These are phyloP conservation scores for Diadumene lineata DNA, from an alignment of 92 coral and sea anemone genomes.

Conservation along the genomic window DNA sequence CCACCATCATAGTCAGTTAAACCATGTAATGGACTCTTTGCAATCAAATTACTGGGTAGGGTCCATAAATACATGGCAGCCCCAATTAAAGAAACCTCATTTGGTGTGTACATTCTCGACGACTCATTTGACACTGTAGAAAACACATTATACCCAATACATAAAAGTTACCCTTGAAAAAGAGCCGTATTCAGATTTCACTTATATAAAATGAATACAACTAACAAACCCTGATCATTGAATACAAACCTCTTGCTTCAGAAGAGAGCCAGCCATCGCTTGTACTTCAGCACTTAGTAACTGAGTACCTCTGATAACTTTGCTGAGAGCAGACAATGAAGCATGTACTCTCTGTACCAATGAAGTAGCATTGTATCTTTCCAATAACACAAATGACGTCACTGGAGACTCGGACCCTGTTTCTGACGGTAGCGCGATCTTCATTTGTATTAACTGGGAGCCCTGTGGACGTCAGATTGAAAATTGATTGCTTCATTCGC, in stretches of 20 bases:
- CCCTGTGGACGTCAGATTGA: constrained; percentile 58
- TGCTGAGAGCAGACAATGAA: constrained; percentile 92
- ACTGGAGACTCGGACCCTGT: constrained; percentile 97
- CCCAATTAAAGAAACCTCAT: neutral
- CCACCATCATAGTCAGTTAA: no score
- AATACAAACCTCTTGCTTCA: constrained; percentile 83
- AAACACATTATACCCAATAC: no score
- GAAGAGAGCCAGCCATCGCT: constrained; percentile 85
- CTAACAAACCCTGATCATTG: no score
- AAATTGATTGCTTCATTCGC: no score
- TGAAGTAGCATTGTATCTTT: constrained; percentile 85
- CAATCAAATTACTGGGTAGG: neutral
- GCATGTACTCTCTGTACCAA: constrained; percentile 96
- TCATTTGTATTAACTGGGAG: constrained; percentile 94
- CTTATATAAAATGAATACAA: no score
- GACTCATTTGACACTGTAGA: no score
- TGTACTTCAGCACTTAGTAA: constrained; percentile 89
- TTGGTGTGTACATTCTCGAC: no score
- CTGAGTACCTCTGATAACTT: constrained; percentile 92
- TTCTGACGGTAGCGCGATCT: constrained; percentile 84
- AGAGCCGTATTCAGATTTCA: no score
- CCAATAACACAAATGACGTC: constrained; percentile 92
- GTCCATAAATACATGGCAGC: neutral
- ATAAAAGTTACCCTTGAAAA: no score
- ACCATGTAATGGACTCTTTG: no score